Base-by-base conservation (phyloP, 1,140 invertebrate genomes). In the Tenebrio molitor region DNA sequence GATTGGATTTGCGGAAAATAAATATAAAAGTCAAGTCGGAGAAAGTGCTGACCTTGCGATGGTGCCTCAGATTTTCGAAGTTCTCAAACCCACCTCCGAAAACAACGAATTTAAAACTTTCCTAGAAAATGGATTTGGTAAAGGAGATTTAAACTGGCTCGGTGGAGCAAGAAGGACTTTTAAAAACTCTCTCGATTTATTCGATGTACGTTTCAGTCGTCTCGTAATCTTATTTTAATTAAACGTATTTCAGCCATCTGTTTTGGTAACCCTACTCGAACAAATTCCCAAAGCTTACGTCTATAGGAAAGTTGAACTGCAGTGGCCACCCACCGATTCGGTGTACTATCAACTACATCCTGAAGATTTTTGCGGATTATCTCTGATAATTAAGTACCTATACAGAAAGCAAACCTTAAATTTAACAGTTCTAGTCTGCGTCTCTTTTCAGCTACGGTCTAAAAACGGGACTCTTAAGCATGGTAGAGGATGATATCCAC, bases 401-500 rank as follows among this genome's bases (percentile, higher is more conserved):
- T 44, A n/a, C n/a, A n/a, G n/a, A n/a, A n/a, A n/a, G n/a, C 25
- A 29, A 4, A 29, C 8, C 8, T n/a, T 7, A 33, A 14, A 19
- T 64, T 12, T 8, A 50, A 8, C 46, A 12, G n/a, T 7, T 33
- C 14, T 12, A 68, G 19, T 12, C 8, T 25, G 19, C 16, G 14
- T 41, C 8, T 36, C 19, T 29, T 73, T 68, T n/a, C 19, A 74
- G 72, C 29, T 74, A 42, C 62, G 72, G 72, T 8, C 34, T 62
- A 21, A 63, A 70, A 62, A 71, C 39, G 58, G 39, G 50, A 1
- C 14, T 74, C 14, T 42, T 74, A 29, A 50, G 58, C n/a, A 10
- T 44, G 34, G 4, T 12, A 1, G 17, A 53, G n/a, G 46, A 23
- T n/a, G n/a, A 25, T 1, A 25, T 16, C 23, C 12, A 69, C 62